Percentiles rank a stretch among this genome's conserved stretches.
These are phyloP conservation scores for Luehdorfia chinensis DNA, from an alignment of 1,140 invertebrate species.

Conservation along the genomic window DNA sequence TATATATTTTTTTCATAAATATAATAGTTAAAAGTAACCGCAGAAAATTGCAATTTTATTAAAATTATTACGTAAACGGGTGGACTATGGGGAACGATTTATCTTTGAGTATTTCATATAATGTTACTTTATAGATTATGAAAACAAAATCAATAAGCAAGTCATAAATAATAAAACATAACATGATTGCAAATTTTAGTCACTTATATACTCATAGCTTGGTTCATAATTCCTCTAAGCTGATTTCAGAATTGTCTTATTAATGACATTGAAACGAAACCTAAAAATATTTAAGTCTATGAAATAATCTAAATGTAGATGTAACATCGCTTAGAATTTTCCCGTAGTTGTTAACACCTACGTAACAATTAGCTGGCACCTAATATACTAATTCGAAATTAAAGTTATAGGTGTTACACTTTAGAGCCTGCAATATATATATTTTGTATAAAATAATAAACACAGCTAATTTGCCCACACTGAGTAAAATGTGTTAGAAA, in stretches of 20 bases:
- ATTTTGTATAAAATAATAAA: conserved; percentile 6
- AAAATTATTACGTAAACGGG: too few relatives aligned
- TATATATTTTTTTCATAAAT: conserved; percentile 11
- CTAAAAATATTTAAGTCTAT: not conserved
- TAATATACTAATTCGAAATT: conserved; percentile 1
- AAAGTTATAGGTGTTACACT: not conserved
- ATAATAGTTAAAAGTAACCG: too few relatives aligned
- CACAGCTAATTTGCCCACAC: conserved; percentile 6
- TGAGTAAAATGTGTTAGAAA: conserved; percentile 8
- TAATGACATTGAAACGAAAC: not conserved
- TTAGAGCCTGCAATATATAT: not conserved
- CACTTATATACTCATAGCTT: not conserved
- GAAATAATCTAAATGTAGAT: not conserved
- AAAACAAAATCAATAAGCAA: too few relatives aligned
- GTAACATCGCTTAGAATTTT: not conserved
- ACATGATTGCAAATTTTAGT: conserved; percentile 11
- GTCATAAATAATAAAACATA: too few relatives aligned
- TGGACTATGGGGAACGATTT: too few relatives aligned
- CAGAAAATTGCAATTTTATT: too few relatives aligned
- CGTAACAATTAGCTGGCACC: conserved; percentile 11
- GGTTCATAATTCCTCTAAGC: not conserved
- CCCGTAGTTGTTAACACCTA: conserved; percentile 2
- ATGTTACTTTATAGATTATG: too few relatives aligned
- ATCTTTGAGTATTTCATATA: too few relatives aligned
- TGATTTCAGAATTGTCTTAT: not conserved